These are phyloP conservation scores for Eupithecia tripunctaria DNA, from an alignment of 2,888 invertebrate genomes.

Conservation along the genomic window DNA sequence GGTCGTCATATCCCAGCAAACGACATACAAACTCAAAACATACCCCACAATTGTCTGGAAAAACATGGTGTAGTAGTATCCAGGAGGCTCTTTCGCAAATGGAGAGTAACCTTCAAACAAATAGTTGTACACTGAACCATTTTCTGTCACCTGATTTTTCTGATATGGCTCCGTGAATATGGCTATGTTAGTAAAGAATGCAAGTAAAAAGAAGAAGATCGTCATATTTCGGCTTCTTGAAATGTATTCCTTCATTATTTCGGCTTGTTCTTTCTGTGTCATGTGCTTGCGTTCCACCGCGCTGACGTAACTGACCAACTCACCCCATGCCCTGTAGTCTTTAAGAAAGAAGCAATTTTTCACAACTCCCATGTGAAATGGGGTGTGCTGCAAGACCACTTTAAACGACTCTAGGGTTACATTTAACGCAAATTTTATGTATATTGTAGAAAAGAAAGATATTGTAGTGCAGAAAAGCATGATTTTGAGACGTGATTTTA, in stretches of 20 bases:
- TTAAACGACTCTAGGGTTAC: constrained; percentile 53
- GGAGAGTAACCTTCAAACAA: constrained; percentile 67
- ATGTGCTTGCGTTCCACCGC: constrained; percentile 56
- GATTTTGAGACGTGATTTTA: constrained; percentile 52
- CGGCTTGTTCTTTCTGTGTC: constrained; percentile 43
- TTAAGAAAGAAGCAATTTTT: constrained; percentile 62
- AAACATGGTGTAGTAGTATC: constrained; percentile 62
- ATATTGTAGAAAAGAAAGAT: constrained; percentile 62
- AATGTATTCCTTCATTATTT: constrained; percentile 57
- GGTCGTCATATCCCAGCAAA: constrained; percentile 67
- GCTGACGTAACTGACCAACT: constrained; percentile 60
- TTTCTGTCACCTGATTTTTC: constrained; percentile 55
- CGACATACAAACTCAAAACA: constrained; percentile 60
- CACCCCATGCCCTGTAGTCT: constrained; percentile 59
- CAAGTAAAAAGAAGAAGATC: background rate
- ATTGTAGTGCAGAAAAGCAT: constrained; percentile 53
- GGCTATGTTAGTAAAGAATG: constrained; percentile 58
- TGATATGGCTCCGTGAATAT: constrained; percentile 66
- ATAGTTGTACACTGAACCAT: constrained; percentile 61
- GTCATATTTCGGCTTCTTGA: constrained; percentile 1
- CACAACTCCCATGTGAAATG: constrained; percentile 66
- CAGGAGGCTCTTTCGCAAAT: constrained; percentile 59
- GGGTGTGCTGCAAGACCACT: constrained; percentile 62
- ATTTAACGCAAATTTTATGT: constrained; percentile 58
- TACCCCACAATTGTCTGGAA: constrained; percentile 63